Base-by-base conservation (phyloP, 1,140 invertebrate genomes). In the Bombyx mori region DNA sequence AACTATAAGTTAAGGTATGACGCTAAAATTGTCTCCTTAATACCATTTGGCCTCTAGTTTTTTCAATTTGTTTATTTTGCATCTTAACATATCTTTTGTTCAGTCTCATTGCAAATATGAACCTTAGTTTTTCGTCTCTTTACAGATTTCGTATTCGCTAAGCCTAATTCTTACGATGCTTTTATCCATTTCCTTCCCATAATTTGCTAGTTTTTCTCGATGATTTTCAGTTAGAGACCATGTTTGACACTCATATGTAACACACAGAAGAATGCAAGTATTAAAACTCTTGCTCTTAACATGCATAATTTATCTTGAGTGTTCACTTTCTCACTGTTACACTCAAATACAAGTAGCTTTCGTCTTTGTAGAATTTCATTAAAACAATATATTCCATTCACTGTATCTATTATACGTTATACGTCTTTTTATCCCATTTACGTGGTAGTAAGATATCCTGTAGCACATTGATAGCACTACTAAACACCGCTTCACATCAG, bases 201-300 rank as follows among this genome's bases (percentile, higher is more conserved):
- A 42, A 8, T 56, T 35, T 42, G 7, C 47, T 50, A 56, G 55
- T 43, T 42, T 56, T 10, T 56, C 7, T 42, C 55, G 42, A 42
- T n/a, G 46, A 12, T 50, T 10, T 10, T 56, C 42, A 8, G 46
- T 49, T n/a, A 56, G 45, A 8, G 57, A 35, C 57, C 53, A 63
- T 9, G 60, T 61, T 61, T 57, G 52, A 43, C 60, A 57, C 9
- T 54, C 44, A 54, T 58, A 62, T 52, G 56, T 58, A 22, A 62
- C 56, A 50, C 50, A 52, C n/a, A 52, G 53, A 10, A 56, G 54
- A 58, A 63, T 9, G 49, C 61, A 59, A 53, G 57, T 63, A 50
- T 63, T 56, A 46, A 63, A 59, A 46, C 35, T 42, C 49, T 63
- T 60, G 50, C 26, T 63, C 51, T 63, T 63, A 42, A 56, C 56